Evolutionary conservation across 2,797 vertebrate genomes (phyloP).

Genomic region (Sebastes miniatus): DNA sequence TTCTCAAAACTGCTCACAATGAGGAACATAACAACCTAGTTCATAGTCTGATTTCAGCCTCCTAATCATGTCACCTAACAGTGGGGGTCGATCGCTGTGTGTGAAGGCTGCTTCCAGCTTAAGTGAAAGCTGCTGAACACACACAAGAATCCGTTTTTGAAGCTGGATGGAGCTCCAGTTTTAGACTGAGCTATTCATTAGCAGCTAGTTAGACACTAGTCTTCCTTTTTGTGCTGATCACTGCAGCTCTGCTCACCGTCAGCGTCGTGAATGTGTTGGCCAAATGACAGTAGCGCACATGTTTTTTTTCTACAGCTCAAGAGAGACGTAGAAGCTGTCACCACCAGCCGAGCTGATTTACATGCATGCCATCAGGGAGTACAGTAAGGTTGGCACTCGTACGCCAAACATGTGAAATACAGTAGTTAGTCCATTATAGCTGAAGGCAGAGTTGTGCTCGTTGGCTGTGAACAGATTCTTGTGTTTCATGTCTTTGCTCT

Average conservation of each 20-base stretch:
- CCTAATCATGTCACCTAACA: background rate
- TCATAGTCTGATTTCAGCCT: background rate
- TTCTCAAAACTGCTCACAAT: background rate
- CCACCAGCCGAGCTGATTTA: slow-evolving; percentile 16
- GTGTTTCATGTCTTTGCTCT: slow-evolving; percentile 29
- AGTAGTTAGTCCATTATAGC: slow-evolving; percentile 13
- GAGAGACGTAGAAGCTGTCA: slow-evolving; percentile 9
- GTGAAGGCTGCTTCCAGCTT: background rate
- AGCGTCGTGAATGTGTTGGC: background rate
- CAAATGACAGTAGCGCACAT: background rate
- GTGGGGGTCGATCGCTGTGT: background rate
- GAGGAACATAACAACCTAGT: background rate
- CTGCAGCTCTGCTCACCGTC: background rate
- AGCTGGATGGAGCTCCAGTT: background rate
- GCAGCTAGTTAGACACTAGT: background rate
- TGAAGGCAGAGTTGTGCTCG: background rate
- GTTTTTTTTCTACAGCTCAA: slow-evolving; percentile 8
- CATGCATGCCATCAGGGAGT: background rate
- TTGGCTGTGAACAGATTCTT: slow-evolving; percentile 34
- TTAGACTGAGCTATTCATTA: background rate
- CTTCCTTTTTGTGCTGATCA: background rate
- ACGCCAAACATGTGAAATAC: slow-evolving; percentile 4
- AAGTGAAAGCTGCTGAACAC: background rate
- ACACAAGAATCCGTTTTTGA: background rate
- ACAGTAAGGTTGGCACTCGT: background rate